phyloP scores from a whole-genome alignment of 2,888 invertebrate genomes.

The Protodeltote pygarga region DNA sequence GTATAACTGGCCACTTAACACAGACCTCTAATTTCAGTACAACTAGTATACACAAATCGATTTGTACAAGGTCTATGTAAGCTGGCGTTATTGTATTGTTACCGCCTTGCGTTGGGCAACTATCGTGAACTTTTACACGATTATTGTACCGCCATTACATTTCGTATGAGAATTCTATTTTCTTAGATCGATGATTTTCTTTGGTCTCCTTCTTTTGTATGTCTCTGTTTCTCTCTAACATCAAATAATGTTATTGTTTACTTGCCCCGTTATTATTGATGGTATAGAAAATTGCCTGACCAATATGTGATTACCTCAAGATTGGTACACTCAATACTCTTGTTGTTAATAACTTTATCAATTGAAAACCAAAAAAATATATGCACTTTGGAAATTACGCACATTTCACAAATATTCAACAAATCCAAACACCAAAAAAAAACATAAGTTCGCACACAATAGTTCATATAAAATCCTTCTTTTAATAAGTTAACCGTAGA shows the following conservation, averaged over 20 bases:
- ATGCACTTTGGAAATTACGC: conserved; percentile 15
- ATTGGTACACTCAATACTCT: conserved; percentile 31
- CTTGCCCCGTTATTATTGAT: conserved; percentile 78
- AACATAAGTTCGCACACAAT: conserved; percentile 13
- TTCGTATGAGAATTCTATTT: conserved; percentile 86
- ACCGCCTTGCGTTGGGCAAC: conserved; percentile 76
- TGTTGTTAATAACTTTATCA: conserved; percentile 55
- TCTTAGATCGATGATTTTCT: conserved; percentile 74
- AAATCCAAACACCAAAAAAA: conserved; percentile 7
- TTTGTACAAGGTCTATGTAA: conserved; percentile 62
- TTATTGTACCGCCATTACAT: conserved; percentile 81
- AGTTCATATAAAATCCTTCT: too few relatives aligned
- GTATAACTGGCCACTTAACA: conserved; percentile 62
- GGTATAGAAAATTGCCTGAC: conserved; percentile 72
- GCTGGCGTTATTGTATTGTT: conserved; percentile 73
- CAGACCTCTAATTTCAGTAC: conserved; percentile 61
- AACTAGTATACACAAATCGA: conserved; percentile 58
- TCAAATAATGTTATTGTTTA: conserved; percentile 83
- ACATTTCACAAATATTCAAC: conserved; percentile 30
- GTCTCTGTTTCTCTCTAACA: conserved; percentile 62
- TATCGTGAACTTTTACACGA: conserved; percentile 86
- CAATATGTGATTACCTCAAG: conserved; percentile 72
- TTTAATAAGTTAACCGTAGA: conserved; percentile 6
- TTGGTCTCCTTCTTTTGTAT: conserved; percentile 61
- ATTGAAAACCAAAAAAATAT: conserved; percentile 13